Base-by-base conservation (phyloP, 2,888 invertebrate species). In the Andrena haemorrhoa region DNA sequence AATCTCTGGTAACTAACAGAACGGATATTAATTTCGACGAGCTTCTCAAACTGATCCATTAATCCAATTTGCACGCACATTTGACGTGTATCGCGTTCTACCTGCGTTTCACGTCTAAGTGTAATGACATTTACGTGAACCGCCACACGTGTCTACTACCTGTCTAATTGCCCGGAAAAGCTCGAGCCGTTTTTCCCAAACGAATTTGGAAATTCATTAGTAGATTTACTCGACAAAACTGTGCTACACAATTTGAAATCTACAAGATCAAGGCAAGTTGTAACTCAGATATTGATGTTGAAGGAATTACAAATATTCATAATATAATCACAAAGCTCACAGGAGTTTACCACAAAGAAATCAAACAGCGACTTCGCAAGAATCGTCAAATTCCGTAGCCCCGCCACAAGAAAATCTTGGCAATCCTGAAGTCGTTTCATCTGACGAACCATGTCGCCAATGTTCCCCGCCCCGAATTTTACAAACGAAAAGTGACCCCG, bases 1-100 rank as follows among this genome's bases (percentile, higher is more conserved):
- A 86, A 88, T 90, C 88, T 88, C 87, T 79, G 79, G 85, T 86
- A 90, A 89, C 91, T 89, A 91, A 90, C 91, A 83, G 86, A 91
- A 91, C 91, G 92, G 90, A 92, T 92, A 92, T 90, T 92, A 91
- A 92, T 91, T 90, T 89, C 87, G 88, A 89, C 86, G 84, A 80
- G 88, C 86, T 89, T 87, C 89, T 90, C 88, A 85, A 89, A 87
- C 88, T 85, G 88, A 91, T 89, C 86, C 89, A 88, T 89, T 91
- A 89, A 91, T 91, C 88, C 88, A 90, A 91, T 91, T 91, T 88
- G 86, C 87, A 85, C 85, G 87, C 82, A 75, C 74, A 78, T 88
- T 88, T 88, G 78, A 82, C 77, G 41, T 77, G 49, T 65, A 85
- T 83, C 79, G 56, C 60, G 35, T 49, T 65, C 51, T 56, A 60